Percentiles rank a stretch among this genome's conserved stretches.
Evolutionary conservation across 2,113 vertebrate genomes (phyloP).

Genomic region (Lepidiolamprologus cunningtoni): DNA sequence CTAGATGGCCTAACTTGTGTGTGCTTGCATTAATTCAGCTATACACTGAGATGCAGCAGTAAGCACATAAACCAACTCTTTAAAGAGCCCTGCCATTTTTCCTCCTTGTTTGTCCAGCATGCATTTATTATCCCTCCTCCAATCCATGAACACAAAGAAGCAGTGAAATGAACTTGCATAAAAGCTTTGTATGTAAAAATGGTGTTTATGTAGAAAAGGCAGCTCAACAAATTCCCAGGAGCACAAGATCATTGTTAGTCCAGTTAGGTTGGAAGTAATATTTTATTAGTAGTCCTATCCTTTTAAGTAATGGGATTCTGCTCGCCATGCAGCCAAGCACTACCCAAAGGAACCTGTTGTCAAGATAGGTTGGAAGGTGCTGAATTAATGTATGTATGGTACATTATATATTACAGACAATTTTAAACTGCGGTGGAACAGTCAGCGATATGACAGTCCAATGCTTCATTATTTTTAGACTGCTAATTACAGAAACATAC

Average conservation of each 20-base stretch:
- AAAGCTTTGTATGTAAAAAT: conserved; percentile 44
- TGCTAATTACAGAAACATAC: not conserved
- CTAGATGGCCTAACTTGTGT: not conserved
- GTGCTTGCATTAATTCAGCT: conserved; percentile 20
- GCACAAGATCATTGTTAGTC: conserved; percentile 65
- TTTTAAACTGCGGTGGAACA: conserved; percentile 31
- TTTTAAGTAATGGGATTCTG: conserved; percentile 62
- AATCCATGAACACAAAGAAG: conserved; percentile 6
- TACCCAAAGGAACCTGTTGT: conserved; percentile 37
- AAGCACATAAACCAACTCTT: conserved; percentile 39
- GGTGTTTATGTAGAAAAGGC: conserved; percentile 43
- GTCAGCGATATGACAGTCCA: not conserved
- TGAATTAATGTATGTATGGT: conserved; percentile 37
- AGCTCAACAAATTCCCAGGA: conserved; percentile 46
- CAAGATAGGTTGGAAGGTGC: conserved; percentile 28
- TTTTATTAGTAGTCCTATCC: conserved; percentile 64
- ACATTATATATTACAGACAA: conserved; percentile 19
- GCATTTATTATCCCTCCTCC: conserved; percentile 7
- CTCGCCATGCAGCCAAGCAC: conserved; percentile 18
- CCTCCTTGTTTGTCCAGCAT: conserved; percentile 14
- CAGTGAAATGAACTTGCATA: conserved; percentile 41
- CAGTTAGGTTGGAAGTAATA: conserved; percentile 55
- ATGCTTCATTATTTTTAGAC: not conserved
- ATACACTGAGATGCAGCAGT: conserved; percentile 18
- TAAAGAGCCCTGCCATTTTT: not conserved